Base-by-base conservation (phyloP, 2,888 invertebrate genomes). In the Dascillus cervinus region DNA sequence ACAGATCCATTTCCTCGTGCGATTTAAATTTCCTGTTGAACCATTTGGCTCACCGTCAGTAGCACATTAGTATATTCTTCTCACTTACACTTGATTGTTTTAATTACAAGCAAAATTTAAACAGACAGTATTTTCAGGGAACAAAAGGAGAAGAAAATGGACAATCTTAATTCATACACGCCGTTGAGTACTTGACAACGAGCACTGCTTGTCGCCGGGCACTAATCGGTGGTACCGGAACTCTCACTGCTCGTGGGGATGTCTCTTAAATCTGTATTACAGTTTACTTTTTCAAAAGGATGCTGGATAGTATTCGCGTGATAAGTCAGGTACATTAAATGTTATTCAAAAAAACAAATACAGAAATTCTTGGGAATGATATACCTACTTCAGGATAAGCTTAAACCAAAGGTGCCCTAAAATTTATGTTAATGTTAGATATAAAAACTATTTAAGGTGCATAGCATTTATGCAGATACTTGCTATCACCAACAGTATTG, bases 71-170 rank as follows among this genome's bases (percentile, higher is more conserved):
- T n/a, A n/a, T n/a, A n/a, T n/a, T n/a, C n/a, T n/a, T n/a, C n/a
- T n/a, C n/a, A n/a, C n/a, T n/a, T n/a, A n/a, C n/a, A n/a, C n/a
- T n/a, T n/a, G n/a, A n/a, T n/a, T n/a, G n/a, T n/a, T n/a, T n/a
- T n/a, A n/a, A n/a, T n/a, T n/a, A n/a, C n/a, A n/a, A n/a, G n/a
- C n/a, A n/a, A n/a, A n/a, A n/a, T n/a, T n/a, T n/a, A n/a, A n/a
- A n/a, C n/a, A n/a, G n/a, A n/a, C 35, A 36, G 34, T 39, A 35
- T 34, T 38, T 41, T 39, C 49, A 81, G 83, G 81, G 81, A 79
- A 76, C 81, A 79, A 79, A 82, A 80, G 80, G 82, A 82, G 82
- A 83, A 81, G 82, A 83, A 82, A 77, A 76, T 78, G 80, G 82
- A 80, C 82, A 82, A 75, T 79, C 81, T 82, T 82, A 83, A 74